phyloP scores from a whole-genome alignment of 2,888 invertebrate species.

The Siphonodentalium dalli region DNA sequence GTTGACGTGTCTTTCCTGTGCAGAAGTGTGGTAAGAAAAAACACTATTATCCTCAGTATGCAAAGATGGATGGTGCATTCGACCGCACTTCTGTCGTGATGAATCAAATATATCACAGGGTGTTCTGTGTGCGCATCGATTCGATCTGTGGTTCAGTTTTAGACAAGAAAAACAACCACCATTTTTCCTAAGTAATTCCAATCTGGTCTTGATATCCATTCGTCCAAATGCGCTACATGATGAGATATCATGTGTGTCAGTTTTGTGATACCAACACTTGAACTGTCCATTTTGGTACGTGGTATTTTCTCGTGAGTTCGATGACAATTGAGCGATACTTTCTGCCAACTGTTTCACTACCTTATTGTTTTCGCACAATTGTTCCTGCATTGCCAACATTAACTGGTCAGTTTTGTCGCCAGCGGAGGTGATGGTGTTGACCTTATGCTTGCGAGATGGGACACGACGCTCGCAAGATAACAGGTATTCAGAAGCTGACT shows the following conservation, averaged over 20 bases:
- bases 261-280: conserved; percentile 14
- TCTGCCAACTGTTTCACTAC: conserved; percentile 5
- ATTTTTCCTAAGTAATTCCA: conserved; percentile 4
- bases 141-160: not conserved
- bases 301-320: no score
- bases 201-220: conserved; percentile 1
- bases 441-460: no score
- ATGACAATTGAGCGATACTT: conserved; percentile 6
- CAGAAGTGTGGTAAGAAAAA: not conserved
- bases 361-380: not conserved
- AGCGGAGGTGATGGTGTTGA: no score
- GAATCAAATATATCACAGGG: not conserved
- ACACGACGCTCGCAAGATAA: no score
- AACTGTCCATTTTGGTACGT: no score
- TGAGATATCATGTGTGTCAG: conserved; percentile 11
- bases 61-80: conserved; percentile 5
- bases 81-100: conserved; percentile 1
- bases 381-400: not conserved
- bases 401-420: no score
- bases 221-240: conserved; percentile 1
- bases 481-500: conserved; percentile 6
- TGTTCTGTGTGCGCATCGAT: not conserved
- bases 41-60: not conserved
- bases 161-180: conserved; percentile 11
- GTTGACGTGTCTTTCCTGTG: conserved; percentile 1